A percentile compares a stretch with the other conserved stretches of the same genome.
These are phyloP conservation scores for Bombus cullumanus DNA, from an alignment of 1,140 invertebrate genomes.

Conservation along the genomic window DNA sequence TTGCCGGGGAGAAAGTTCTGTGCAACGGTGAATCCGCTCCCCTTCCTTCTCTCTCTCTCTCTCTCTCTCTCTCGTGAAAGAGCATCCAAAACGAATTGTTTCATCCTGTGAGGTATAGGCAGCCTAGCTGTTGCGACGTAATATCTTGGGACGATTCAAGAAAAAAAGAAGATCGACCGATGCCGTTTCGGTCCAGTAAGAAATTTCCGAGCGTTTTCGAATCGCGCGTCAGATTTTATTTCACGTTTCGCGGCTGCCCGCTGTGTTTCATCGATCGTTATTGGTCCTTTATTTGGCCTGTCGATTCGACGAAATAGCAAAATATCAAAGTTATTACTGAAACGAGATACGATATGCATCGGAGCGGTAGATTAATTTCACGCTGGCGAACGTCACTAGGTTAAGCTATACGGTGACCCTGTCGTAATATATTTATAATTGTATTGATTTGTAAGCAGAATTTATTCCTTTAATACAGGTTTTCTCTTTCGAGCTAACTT, in stretches of 20 bases:
- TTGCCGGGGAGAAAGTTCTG: constrained; percentile 61
- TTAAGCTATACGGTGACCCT: neutral
- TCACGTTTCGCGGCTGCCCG: neutral
- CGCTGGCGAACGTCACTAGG: neutral
- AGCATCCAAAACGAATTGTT: constrained; percentile 59
- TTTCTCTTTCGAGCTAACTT: neutral
- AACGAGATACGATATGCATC: neutral
- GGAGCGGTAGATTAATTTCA: neutral
- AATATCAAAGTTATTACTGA: neutral
- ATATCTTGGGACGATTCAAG: neutral
- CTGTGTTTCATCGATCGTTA: neutral
- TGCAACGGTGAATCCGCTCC: constrained; percentile 66
- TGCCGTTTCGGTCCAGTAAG: no score
- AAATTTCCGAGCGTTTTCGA: neutral
- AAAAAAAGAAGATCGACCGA: neutral
- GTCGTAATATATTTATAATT: neutral
- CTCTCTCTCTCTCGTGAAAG: constrained; percentile 23
- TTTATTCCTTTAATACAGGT: neutral
- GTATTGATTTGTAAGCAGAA: neutral
- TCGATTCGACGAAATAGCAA: neutral
- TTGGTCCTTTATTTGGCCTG: neutral
- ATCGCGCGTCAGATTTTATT: neutral
- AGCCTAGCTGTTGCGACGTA: neutral
- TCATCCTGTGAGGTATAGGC: neutral
- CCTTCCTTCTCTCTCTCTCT: constrained; percentile 38